Conservation (phyloP, 2,888 invertebrate species). For the Drosophila pseudotalamancana region DNA sequence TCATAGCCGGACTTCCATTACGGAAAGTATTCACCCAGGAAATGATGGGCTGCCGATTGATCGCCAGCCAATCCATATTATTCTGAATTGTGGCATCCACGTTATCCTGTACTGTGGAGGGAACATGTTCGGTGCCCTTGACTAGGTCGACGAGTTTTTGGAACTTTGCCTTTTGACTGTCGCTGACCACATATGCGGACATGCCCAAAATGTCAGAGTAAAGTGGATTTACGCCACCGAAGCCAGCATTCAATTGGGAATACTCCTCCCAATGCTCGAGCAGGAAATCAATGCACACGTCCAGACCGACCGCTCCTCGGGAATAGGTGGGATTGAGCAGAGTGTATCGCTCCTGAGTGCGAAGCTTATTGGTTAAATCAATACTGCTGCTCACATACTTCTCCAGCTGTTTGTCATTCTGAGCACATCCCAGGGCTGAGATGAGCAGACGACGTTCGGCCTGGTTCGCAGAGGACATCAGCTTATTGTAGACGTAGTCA, state of each 20-base stretch:
- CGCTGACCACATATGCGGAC: constrained; percentile 71
- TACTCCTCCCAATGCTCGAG: constrained; percentile 81
- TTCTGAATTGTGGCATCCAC: constrained; percentile 58
- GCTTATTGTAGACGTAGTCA: constrained; percentile 87
- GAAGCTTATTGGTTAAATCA: constrained; percentile 53
- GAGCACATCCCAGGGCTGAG: constrained; percentile 88
- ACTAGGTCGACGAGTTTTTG: constrained; percentile 66
- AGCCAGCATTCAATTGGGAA: constrained; percentile 61
- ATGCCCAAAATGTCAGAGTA: constrained; percentile 71
- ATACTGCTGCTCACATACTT: constrained; percentile 84
- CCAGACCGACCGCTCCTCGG: constrained; percentile 84
- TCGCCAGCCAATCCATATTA: constrained; percentile 75
- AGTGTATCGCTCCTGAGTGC: constrained; percentile 73
- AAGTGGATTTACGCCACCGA: constrained; percentile 74
- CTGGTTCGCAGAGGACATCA: constrained; percentile 85
- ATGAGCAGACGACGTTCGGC: constrained; percentile 87
- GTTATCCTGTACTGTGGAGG: constrained; percentile 43
- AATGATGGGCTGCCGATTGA: constrained; percentile 76
- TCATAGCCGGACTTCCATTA: constrained; percentile 48
- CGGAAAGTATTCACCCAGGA: constrained; percentile 63
- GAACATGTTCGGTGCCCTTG: constrained; percentile 55
- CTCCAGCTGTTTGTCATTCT: constrained; percentile 85
- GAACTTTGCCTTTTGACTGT: constrained; percentile 66
- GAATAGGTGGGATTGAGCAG: constrained; percentile 76
- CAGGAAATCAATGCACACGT: constrained; percentile 85